Evolutionary conservation across 2,113 vertebrate species (phyloP).

Genomic region (Zosterops pallidus): DNA sequence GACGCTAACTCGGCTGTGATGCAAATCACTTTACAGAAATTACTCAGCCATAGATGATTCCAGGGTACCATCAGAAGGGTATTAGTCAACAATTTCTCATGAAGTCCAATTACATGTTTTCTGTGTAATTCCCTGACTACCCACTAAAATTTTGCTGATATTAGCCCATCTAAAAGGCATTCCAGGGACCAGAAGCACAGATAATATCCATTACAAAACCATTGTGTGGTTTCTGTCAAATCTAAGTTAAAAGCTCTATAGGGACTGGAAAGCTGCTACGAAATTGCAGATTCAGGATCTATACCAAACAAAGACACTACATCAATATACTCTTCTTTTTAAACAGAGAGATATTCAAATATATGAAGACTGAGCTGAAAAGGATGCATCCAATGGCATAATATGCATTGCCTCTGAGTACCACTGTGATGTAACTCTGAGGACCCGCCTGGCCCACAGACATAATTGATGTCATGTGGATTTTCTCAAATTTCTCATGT

Average conservation of each 20-base stretch:
- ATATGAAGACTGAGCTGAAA: neutral
- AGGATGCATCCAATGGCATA: neutral
- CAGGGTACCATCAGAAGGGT: conserved; percentile 53
- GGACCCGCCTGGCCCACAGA: neutral
- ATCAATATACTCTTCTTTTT: neutral
- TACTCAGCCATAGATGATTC: conserved; percentile 66
- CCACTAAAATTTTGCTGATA: conserved; percentile 78
- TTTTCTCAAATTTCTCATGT: neutral
- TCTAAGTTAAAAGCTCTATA: conserved; percentile 66
- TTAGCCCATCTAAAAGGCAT: conserved; percentile 70
- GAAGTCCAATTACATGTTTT: conserved; percentile 74
- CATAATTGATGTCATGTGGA: neutral
- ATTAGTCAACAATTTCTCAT: conserved; percentile 68
- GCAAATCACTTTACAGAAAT: conserved; percentile 72
- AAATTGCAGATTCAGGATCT: conserved; percentile 69
- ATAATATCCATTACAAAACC: conserved; percentile 67
- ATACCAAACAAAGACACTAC: conserved; percentile 47
- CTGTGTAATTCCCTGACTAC: conserved; percentile 70
- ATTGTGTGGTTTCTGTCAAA: conserved; percentile 65
- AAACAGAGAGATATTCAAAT: neutral
- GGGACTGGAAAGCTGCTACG: conserved; percentile 53
- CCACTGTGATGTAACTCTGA: neutral
- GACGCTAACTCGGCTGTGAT: conserved; percentile 46
- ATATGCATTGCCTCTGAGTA: neutral
- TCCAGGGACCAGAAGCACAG: conserved; percentile 62